Conservation (phyloP, 2,797 vertebrate genomes). For the Hypotaenidia okinawae region DNA sequence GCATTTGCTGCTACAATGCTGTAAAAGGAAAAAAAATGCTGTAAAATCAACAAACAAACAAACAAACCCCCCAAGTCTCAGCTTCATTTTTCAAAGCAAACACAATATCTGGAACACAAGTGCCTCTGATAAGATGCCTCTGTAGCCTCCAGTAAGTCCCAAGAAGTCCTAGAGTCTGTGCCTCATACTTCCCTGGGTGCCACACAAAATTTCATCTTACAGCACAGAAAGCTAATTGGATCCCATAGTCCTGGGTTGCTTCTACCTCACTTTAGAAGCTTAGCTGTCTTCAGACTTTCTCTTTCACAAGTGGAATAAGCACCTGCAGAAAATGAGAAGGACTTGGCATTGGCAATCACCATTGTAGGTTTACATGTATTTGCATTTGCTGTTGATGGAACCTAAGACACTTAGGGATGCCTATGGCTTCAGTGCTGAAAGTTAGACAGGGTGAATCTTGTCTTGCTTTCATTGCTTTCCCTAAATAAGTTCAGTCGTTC, state of each 20-base stretch:
- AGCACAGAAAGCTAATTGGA: neutral
- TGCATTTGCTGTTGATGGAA: neutral
- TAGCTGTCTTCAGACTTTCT: neutral
- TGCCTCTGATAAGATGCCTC: neutral
- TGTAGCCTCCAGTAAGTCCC: neutral
- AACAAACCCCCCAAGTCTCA: neutral
- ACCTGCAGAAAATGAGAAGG: neutral
- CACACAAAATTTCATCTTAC: neutral
- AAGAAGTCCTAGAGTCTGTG: neutral
- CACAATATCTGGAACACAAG: neutral
- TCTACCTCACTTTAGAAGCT: neutral
- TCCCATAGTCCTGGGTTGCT: neutral
- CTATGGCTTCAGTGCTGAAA: neutral
- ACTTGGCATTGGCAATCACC: neutral
- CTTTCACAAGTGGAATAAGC: neutral
- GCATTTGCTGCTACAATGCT: neutral
- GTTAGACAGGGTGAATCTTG: neutral
- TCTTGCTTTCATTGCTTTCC: neutral
- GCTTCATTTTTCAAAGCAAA: neutral
- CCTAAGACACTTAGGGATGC: neutral
- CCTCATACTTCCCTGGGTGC: neutral
- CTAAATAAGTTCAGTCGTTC: neutral
- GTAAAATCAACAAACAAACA: neutral
- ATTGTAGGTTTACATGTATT: neutral
- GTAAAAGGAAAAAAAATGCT: neutral